These are phyloP conservation scores for Mythimna albipuncta DNA, from an alignment of 2,888 invertebrate genomes.

Conservation along the genomic window DNA sequence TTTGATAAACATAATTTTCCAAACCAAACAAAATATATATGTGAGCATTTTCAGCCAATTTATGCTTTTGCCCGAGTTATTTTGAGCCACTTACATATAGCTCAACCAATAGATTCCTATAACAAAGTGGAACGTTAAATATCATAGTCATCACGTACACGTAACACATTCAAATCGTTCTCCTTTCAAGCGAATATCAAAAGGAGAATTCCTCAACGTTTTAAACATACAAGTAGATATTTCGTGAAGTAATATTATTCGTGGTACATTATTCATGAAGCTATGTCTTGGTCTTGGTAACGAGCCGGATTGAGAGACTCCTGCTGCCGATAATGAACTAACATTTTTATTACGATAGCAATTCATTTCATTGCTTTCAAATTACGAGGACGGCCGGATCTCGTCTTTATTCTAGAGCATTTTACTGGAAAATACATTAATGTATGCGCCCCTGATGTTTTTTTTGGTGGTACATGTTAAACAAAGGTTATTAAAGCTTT, in stretches of 20 bases:
- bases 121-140: constrained; percentile 62
- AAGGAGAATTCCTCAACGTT: constrained; percentile 81
- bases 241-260: constrained; percentile 84
- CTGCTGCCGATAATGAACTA: constrained; percentile 87
- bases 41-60: not conserved
- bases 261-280: constrained; percentile 88
- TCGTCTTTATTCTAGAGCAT: constrained; percentile 42
- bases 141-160: constrained; percentile 56
- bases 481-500: constrained; percentile 58
- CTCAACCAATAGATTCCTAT: constrained; percentile 42
- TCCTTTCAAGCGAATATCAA: constrained; percentile 75
- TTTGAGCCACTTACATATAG: constrained; percentile 20
- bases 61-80: not conserved
- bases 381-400: constrained; percentile 61
- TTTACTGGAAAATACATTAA: constrained; percentile 53
- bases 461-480: constrained; percentile 49
- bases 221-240: constrained; percentile 87
- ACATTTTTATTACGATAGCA: constrained; percentile 80
- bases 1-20: not conserved
- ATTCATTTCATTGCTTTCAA: constrained; percentile 76
- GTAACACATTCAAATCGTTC: constrained; percentile 75
- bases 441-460: constrained; percentile 53
- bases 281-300: constrained; percentile 85
- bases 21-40: not conserved
- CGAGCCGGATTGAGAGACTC: constrained; percentile 84